A percentile compares a stretch with the other conserved stretches of the same genome.
Evolutionary conservation across 2,113 vertebrate genomes (phyloP).

Genomic region (Oxyruncus cristatus): DNA sequence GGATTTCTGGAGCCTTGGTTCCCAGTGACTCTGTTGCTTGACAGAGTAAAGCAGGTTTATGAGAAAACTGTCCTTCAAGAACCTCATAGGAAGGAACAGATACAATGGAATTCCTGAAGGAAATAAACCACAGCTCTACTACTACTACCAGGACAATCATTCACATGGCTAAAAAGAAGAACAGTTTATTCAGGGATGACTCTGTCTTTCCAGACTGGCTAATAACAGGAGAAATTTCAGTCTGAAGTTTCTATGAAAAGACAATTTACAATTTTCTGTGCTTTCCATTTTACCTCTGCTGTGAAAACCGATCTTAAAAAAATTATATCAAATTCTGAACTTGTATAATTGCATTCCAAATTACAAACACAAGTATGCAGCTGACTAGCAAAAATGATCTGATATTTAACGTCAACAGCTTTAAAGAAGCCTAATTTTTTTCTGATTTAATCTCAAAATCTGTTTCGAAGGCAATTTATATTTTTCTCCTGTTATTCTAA

Average conservation of each 20-base stretch:
- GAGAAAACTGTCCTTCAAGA: constrained; percentile 26
- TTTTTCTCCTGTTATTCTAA: background rate
- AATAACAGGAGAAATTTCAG: background rate
- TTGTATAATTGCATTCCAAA: background rate
- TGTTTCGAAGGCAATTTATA: background rate
- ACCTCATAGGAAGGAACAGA: background rate
- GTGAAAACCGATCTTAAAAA: background rate
- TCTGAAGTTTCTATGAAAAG: background rate
- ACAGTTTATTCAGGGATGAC: background rate
- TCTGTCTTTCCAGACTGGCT: background rate
- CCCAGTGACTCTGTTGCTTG: constrained; percentile 20
- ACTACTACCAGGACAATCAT: background rate
- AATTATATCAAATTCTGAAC: background rate
- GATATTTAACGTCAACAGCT: background rate
- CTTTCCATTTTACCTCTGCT: background rate
- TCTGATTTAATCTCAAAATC: background rate
- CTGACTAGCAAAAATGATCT: background rate
- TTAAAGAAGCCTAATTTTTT: background rate
- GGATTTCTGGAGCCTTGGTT: constrained; percentile 46
- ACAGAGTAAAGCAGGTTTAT: background rate
- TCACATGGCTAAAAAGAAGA: background rate
- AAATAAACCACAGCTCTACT: background rate
- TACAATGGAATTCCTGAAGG: constrained; percentile 13
- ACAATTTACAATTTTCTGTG: background rate
- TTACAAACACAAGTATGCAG: background rate